Percentiles rank a stretch among this genome's conserved stretches.
These are phyloP conservation scores for Formica selysi DNA, from an alignment of 1,140 invertebrate species.

Conservation along the genomic window DNA sequence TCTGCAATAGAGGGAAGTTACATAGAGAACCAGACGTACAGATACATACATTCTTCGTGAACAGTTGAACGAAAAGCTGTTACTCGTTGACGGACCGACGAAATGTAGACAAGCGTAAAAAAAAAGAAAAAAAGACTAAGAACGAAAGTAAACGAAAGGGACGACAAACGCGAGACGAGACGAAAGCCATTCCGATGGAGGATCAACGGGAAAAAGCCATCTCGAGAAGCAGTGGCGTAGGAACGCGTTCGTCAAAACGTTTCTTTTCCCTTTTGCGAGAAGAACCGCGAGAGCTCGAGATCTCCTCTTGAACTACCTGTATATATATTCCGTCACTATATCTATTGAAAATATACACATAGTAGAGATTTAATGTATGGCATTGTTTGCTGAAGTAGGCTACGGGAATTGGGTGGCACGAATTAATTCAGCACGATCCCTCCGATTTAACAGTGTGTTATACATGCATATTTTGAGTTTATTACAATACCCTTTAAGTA, in stretches of 20 bases:
- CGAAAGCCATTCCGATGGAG: slow-evolving; percentile 55
- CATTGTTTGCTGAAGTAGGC: slow-evolving; percentile 12
- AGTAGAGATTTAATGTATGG: slow-evolving; percentile 13
- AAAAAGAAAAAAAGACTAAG: slow-evolving; percentile 1
- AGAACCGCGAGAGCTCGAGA: slow-evolving; percentile 12
- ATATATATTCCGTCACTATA: background rate
- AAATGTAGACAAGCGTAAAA: background rate
- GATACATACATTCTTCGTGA: background rate
- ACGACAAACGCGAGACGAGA: slow-evolving; percentile 48
- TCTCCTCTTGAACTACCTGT: background rate
- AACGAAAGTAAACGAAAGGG: slow-evolving; percentile 13
- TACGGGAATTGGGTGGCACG: slow-evolving; percentile 68
- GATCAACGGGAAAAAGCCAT: slow-evolving; percentile 20
- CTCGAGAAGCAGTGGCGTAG: slow-evolving; percentile 61
- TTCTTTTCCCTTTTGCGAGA: background rate
- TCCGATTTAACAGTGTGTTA: slow-evolving; percentile 15
- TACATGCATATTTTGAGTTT: slow-evolving; percentile 5
- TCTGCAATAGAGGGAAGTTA: slow-evolving; percentile 7
- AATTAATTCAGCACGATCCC: slow-evolving; percentile 60
- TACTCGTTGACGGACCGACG: slow-evolving; percentile 5
- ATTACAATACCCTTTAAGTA: background rate
- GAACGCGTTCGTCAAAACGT: slow-evolving; percentile 24
- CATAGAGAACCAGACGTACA: slow-evolving; percentile 20
- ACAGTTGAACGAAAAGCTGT: slow-evolving; percentile 18
- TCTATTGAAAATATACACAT: background rate